Evolutionary conservation across 1,140 invertebrate species (phyloP).

Genomic region (Diploscapter pachys): DNA sequence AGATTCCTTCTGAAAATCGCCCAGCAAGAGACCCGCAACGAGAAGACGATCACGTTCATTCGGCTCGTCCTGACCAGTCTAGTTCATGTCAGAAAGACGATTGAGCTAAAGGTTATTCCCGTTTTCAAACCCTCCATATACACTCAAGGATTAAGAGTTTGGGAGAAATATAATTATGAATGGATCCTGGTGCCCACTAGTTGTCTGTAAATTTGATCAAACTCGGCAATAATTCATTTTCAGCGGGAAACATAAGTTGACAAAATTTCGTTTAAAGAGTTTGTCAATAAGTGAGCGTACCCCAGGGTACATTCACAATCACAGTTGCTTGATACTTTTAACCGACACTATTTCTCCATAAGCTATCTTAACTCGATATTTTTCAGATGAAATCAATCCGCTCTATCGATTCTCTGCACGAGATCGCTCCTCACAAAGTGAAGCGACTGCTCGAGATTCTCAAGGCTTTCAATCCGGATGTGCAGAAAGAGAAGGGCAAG

Average conservation of each 20-base stretch:
- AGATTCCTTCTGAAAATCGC: constrained; percentile 40
- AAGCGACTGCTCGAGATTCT: constrained; percentile 43
- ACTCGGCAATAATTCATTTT: too few relatives aligned
- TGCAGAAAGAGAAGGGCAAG: constrained; percentile 23
- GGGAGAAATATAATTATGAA: too few relatives aligned
- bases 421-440: constrained; percentile 5
- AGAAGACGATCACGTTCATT: constrained; percentile 39
- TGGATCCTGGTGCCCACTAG: too few relatives aligned
- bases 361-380: too few relatives aligned
- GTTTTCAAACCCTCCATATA: too few relatives aligned
- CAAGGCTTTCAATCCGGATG: constrained; percentile 26
- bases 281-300: neutral
- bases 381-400: constrained; percentile 27
- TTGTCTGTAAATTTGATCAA: too few relatives aligned
- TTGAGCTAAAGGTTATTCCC: constrained; percentile 34
- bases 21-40: constrained; percentile 15
- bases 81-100: constrained; percentile 28
- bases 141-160: too few relatives aligned
- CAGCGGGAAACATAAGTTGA: too few relatives aligned
- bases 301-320: neutral
- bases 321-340: neutral
- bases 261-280: neutral
- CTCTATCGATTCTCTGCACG: neutral
- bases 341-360: constrained; percentile 14
- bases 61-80: constrained; percentile 37